Base-by-base conservation (phyloP, 2,888 invertebrate genomes). In the Drosophila vallismaia region DNA sequence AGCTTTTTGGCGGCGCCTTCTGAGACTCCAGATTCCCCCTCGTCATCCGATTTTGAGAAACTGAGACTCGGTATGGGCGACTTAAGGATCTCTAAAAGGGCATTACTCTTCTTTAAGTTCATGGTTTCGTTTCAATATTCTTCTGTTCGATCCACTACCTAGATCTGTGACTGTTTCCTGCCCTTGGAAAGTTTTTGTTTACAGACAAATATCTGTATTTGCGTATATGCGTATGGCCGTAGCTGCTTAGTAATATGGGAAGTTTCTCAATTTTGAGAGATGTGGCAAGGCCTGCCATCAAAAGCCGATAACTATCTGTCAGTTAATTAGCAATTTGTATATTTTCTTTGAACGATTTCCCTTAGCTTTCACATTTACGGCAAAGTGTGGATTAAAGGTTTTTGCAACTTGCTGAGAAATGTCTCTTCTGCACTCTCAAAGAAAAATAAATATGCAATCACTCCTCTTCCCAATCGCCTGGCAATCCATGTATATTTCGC, bases 51-150 rank as follows among this genome's bases (percentile, higher is more conserved):
- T 19, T 19, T 19, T 1, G 19, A 19, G 19, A 45, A 49, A 0
- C 24, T 48, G 3, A 38, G 5, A n/a, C 52, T 52, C 12, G 71
- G 54, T 49, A 54, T 24, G 4, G 79, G 71, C 14, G 48, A 40
- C n/a, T 56, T 68, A 0, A 60, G 26, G 24, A 68, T 68, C 44
- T 63, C 45, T 7, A 62, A 58, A 0, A 62, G 49, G 0, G 71
- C 59, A 9, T 51, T 59, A 49, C 64, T 71, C 33, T 63, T 67
- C 4, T 62, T 62, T 36, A 76, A 33, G 9, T 69, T 64, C 81
- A 79, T 79, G 28, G 26, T n/a, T n/a, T 29, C 50, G 10, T 6
- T 29, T 0, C n/a, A 12, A 40, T 36, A 36, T 31, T 60, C n/a
- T 51, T n/a, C 6, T 36, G 6, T 19, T 38, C 10, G 38, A 48